Conservation (phyloP, 1,140 invertebrate species). For the Cotesia glomerata region DNA sequence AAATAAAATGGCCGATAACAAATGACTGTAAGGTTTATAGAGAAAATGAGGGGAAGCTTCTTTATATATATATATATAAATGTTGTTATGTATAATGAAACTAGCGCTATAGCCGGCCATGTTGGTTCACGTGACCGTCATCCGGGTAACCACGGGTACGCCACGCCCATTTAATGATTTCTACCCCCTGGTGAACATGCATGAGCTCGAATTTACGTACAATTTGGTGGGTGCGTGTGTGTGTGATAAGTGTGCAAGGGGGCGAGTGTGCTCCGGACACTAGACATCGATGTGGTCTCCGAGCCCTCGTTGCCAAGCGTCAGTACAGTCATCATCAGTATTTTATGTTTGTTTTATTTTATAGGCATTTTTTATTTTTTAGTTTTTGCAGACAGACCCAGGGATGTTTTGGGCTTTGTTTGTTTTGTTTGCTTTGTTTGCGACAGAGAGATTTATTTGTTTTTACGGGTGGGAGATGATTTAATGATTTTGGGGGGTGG, state of each 20-base stretch:
- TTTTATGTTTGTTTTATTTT: slow-evolving; percentile 31
- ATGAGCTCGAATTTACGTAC: slow-evolving; percentile 46
- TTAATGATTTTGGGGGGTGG: background rate
- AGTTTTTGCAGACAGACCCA: background rate
- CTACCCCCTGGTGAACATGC: slow-evolving; percentile 59
- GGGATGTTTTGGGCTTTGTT: background rate
- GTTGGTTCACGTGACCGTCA: slow-evolving; percentile 65
- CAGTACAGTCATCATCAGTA: slow-evolving; percentile 61
- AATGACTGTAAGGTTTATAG: slow-evolving; percentile 54
- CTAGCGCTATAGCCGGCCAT: slow-evolving; percentile 51
- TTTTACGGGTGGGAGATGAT: too few relatives aligned
- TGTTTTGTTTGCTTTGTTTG: background rate
- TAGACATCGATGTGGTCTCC: slow-evolving; percentile 8
- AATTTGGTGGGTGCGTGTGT: slow-evolving; percentile 7
- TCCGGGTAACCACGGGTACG: slow-evolving; percentile 62
- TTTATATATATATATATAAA: background rate
- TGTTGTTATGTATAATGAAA: background rate
- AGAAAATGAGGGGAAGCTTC: slow-evolving; percentile 46
- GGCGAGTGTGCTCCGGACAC: slow-evolving; percentile 22
- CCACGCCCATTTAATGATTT: slow-evolving; percentile 66
- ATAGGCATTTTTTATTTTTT: too few relatives aligned
- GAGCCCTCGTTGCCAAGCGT: slow-evolving; percentile 13
- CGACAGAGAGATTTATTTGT: too few relatives aligned
- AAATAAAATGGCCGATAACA: slow-evolving; percentile 66
- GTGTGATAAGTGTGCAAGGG: background rate